Evolutionary conservation across 2,888 invertebrate species (phyloP), one percentile per base, ranked within the genome.

Genomic region (Chymomyza procnemis): DNA sequence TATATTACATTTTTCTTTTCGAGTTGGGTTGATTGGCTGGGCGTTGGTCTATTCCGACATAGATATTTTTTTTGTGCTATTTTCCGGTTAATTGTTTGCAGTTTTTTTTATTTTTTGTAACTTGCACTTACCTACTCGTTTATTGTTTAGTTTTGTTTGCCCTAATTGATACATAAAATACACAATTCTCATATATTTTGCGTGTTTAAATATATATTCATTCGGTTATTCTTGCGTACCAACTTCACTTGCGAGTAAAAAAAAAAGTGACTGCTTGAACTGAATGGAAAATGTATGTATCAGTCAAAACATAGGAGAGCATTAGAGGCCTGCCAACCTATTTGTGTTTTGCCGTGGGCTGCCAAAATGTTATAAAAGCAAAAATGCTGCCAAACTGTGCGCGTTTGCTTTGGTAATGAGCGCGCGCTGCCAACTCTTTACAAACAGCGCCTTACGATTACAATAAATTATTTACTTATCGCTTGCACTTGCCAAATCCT

Each of bases 201-300:
- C 73, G 74, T 77, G 75, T 75, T 75, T 41, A 74, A 74, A 73
- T 77, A 71, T 70, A 71, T 67, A 70, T 76, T 76, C 64, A 67
- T 71, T 67, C 76, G 73, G 75, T 76, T 76, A 76, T 75, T 73
- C 81, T 73, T 73, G 72, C 67, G 67, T 71, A 67, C 64, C 77
- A 80, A 75, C 82, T 80, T 70, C 74, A 78, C 74, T 81, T 75
- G 81, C 84, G 81, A 81, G 81, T 79, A 79, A 79, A 81, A 81
- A 76, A 75, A 76, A 76, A 76, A 76, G 76, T 76, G 76, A 76
- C 76, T 76, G 74, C 74, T 74, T 68, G 69, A 67, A 71, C 55
- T 67, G 71, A 69, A 66, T 71, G 81, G 74, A 81, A 81, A 83
- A 78, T 80, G 81, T 80, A 76, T 81, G 77, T 81, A 83, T 80